phyloP scores from a whole-genome alignment of 1,140 invertebrate species.

The Copidosoma floridanum region DNA sequence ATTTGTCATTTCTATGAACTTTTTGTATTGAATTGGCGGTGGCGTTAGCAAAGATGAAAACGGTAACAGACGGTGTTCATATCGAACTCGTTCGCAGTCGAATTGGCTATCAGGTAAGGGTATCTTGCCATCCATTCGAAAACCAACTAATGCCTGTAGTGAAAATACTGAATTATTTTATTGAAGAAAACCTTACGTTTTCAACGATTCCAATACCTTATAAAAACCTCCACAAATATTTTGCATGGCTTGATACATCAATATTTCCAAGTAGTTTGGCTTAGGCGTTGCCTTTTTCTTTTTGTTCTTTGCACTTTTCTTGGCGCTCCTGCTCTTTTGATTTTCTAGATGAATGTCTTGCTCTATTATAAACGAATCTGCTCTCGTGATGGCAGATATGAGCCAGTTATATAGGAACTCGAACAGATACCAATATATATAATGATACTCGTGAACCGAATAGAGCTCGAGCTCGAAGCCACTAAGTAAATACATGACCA shows the following conservation, averaged over 20 bases:
- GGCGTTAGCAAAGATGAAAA: slow-evolving; percentile 85
- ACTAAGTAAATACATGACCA: slow-evolving; percentile 91
- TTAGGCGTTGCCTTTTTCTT: slow-evolving; percentile 67
- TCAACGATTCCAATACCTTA: slow-evolving; percentile 63
- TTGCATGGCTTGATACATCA: slow-evolving; percentile 85
- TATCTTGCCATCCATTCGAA: slow-evolving; percentile 70
- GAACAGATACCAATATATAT: slow-evolving; percentile 94
- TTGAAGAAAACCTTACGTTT: slow-evolving; percentile 40
- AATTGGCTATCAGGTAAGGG: slow-evolving; percentile 80
- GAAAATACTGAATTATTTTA: slow-evolving; percentile 5
- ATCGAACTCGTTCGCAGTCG: slow-evolving; percentile 90
- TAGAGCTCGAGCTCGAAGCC: slow-evolving; percentile 96
- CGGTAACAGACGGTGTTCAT: slow-evolving; percentile 89
- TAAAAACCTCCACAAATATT: slow-evolving; percentile 94
- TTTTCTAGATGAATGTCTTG: slow-evolving; percentile 65
- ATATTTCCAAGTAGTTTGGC: slow-evolving; percentile 79
- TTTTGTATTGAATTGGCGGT: slow-evolving; percentile 83
- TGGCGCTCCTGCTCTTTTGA: slow-evolving; percentile 58
- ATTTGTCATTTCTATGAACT: slow-evolving; percentile 73
- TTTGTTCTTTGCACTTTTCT: slow-evolving; percentile 65
- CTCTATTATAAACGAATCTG: slow-evolving; percentile 79
- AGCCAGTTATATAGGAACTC: slow-evolving; percentile 95
- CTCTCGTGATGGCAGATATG: slow-evolving; percentile 83
- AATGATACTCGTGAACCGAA: slow-evolving; percentile 94
- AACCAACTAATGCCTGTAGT: slow-evolving; percentile 70